A percentile compares a stretch with the other conserved stretches of the same genome.
Conservation (phyloP, 2,113 vertebrate species). For the Vidua macroura region DNA sequence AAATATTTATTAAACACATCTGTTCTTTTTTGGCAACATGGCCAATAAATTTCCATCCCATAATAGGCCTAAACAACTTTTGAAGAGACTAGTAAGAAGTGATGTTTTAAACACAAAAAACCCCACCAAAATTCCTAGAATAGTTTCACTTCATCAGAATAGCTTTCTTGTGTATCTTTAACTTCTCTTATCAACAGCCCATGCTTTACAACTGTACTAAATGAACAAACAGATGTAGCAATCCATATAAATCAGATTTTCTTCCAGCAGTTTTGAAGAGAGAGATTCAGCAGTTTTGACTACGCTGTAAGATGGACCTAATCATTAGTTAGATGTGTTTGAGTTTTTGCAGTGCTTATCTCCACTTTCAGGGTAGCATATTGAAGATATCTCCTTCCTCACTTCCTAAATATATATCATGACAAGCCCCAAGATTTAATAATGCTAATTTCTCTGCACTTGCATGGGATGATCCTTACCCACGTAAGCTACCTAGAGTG, state of each 20-base stretch:
- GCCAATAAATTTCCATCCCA: neutral
- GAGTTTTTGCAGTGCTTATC: neutral
- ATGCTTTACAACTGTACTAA: neutral
- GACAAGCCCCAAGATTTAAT: neutral
- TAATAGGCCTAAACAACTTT: neutral
- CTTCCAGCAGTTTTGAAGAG: neutral
- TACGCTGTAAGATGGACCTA: neutral
- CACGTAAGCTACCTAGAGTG: neutral
- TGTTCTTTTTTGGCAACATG: neutral
- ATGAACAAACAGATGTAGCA: neutral
- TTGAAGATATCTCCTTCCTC: neutral
- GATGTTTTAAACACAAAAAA: neutral
- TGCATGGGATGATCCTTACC: neutral
- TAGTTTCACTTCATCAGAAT: slow-evolving; percentile 26
- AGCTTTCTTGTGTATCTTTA: neutral
- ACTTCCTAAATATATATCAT: neutral
- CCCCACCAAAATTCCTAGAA: neutral
- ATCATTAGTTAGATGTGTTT: neutral
- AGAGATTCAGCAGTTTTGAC: neutral
- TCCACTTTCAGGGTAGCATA: neutral
- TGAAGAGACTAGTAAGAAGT: neutral
- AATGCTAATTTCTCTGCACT: neutral
- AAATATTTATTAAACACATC: slow-evolving; percentile 23
- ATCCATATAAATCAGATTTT: neutral
- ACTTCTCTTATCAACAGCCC: neutral